phyloP scores from a whole-genome alignment of 2,888 invertebrate genomes.

The Euplagia quadripunctaria region DNA sequence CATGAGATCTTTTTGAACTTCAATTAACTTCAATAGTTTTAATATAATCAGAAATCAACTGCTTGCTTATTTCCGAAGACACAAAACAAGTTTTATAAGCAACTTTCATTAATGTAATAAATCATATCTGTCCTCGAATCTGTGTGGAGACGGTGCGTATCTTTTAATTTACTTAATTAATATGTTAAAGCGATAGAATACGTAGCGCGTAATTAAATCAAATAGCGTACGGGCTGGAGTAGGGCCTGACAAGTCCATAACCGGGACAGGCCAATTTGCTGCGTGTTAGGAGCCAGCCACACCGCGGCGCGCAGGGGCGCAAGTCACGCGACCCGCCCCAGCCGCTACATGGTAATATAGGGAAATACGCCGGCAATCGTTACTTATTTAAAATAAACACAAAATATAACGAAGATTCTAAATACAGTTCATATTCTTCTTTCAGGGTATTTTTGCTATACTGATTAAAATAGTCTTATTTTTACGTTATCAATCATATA shows the following conservation, averaged over 20 bases:
- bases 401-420: conserved; percentile 18
- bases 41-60: not conserved
- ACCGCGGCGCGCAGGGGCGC: conserved; percentile 53
- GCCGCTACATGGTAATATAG: conserved; percentile 54
- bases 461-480: not conserved
- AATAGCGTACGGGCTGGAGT: conserved; percentile 31
- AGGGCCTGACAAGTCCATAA: conserved; percentile 49
- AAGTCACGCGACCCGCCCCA: conserved; percentile 68
- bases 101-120: not conserved
- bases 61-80: not conserved
- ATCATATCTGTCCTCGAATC: not conserved
- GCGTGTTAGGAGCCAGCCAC: conserved; percentile 57
- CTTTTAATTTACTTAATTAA: conserved; percentile 43
- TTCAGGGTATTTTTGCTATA: not conserved
- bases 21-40: not conserved
- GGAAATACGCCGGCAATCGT: conserved; percentile 39
- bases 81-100: not conserved
- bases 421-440: not conserved
- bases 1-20: not conserved
- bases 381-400: conserved; percentile 45
- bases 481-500: not conserved
- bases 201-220: conserved; percentile 49
- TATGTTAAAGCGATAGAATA: conserved; percentile 36
- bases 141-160: conserved; percentile 16
- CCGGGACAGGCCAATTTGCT: conserved; percentile 51